Evolutionary conservation across 2,797 vertebrate genomes (phyloP), one percentile per base, ranked within the genome.

Genomic region (Sebastes oblongus): DNA sequence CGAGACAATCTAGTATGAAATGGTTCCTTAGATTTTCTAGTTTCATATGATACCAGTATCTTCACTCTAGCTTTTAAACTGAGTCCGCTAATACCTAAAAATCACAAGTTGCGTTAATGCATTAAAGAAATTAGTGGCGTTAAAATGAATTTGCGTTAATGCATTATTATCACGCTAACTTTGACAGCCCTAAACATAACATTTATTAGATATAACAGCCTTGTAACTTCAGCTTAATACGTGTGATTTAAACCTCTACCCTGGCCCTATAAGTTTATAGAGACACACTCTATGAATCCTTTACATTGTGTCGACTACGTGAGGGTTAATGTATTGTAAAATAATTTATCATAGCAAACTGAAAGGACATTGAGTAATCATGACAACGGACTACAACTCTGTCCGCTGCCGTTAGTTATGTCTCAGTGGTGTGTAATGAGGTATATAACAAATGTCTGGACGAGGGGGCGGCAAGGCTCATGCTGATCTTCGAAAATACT

Each of bases 371-470:
- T 56, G 54, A 66, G 42, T 42, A 66, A 71, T 67, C 36, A 69
- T 18, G 6, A 78, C 59, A 76, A 62, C 50, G 66, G 66, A 72
- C 36, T n/a, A 24, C 34, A 46, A 8, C 34, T 66, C 54, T 64
- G 72, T 76, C 72, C 4, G 24, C 46, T 84, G 68, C 59, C 59
- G 50, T 87, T 82, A 83, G 50, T 82, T 56, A 62, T 71, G 81
- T 88, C 60, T 86, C 72, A 54, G 68, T 65, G 61, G 71, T 78
- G 78, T 66, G 60, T 68, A 86, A 79, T 83, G 70, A 85, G 50
- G 36, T 81, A 55, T 56, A 62, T 69, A 56, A 87, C 64, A 69
- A 75, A 86, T 27, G 88, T 91, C 89, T 90, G 86, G 81, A 77
- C 24, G 30, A 61, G 80, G 76, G 78, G 85, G 87, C 34, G 69